Evolutionary conservation across 2,797 vertebrate species (phyloP).

Genomic region (Thamnophis elegans): DNA sequence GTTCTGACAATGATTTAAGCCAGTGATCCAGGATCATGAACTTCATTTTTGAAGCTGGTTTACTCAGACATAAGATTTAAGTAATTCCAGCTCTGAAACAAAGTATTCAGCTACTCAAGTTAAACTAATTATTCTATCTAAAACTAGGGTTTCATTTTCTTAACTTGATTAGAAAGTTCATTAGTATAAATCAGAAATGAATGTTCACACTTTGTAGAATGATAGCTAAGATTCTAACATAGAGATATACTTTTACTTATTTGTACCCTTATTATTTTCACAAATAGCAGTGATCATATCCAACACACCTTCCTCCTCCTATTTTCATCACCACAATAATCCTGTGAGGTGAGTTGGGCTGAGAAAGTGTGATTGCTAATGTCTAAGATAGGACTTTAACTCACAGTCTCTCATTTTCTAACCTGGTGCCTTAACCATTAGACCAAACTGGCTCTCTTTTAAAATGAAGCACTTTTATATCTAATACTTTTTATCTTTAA

Average conservation of each 20-base stretch:
- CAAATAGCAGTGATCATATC: too few species aligned
- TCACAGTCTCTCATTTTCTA: not conserved
- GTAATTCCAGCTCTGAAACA: not conserved
- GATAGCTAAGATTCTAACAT: not conserved
- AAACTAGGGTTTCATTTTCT: not conserved
- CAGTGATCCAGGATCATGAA: not conserved
- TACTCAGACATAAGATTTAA: not conserved
- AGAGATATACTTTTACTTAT: not conserved
- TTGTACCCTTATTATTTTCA: too few species aligned
- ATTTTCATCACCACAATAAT: not conserved
- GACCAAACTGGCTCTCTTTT: not conserved
- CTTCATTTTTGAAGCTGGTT: not conserved
- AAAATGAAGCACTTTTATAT: not conserved
- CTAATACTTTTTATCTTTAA: not conserved
- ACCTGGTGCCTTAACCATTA: not conserved
- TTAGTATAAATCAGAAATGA: slow-evolving; percentile 10
- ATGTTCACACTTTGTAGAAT: not conserved
- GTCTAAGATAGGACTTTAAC: not conserved
- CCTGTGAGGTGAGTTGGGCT: not conserved
- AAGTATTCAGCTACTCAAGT: not conserved
- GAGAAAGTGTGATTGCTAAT: not conserved
- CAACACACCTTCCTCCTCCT: not conserved
- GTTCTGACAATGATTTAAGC: not conserved
- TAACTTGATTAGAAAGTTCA: not conserved
- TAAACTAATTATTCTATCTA: not conserved